Evolutionary conservation across 2,113 vertebrate species (phyloP).

Genomic region (Cichladusa arquata): DNA sequence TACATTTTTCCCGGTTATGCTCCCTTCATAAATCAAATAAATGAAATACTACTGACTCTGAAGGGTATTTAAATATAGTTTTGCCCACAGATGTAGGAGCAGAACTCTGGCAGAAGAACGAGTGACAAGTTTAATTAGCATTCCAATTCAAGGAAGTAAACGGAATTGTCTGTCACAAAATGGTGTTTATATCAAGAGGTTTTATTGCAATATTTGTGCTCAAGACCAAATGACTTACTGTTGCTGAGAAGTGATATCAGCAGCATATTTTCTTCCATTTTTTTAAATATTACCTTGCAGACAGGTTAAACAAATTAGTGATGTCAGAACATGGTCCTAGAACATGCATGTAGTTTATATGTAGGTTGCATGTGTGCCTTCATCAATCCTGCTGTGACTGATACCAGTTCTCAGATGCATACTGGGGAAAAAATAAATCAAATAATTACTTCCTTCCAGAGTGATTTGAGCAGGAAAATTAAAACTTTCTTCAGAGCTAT

Average conservation of each 20-base stretch:
- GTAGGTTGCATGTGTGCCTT: not conserved
- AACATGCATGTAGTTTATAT: not conserved
- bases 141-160: slow-evolving; percentile 30
- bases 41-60: slow-evolving; percentile 15
- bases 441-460: not conserved
- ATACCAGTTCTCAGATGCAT: not conserved
- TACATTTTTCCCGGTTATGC: not conserved
- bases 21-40: not conserved
- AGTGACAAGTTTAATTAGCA: slow-evolving; percentile 49
- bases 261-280: not conserved
- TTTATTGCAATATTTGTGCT: slow-evolving; percentile 11
- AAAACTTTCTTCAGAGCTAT: not conserved
- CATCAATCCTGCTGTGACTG: not conserved
- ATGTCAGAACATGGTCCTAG: not conserved
- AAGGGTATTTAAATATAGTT: slow-evolving; percentile 44
- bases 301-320: not conserved
- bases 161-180: slow-evolving; percentile 19
- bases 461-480: not conserved
- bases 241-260: not conserved
- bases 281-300: not conserved
- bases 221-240: not conserved
- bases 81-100: slow-evolving; percentile 29
- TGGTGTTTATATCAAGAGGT: not conserved
- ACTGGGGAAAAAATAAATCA: not conserved
- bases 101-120: slow-evolving; percentile 38